Evolutionary conservation across 2,888 invertebrate species (phyloP).

Genomic region (Empis livida): DNA sequence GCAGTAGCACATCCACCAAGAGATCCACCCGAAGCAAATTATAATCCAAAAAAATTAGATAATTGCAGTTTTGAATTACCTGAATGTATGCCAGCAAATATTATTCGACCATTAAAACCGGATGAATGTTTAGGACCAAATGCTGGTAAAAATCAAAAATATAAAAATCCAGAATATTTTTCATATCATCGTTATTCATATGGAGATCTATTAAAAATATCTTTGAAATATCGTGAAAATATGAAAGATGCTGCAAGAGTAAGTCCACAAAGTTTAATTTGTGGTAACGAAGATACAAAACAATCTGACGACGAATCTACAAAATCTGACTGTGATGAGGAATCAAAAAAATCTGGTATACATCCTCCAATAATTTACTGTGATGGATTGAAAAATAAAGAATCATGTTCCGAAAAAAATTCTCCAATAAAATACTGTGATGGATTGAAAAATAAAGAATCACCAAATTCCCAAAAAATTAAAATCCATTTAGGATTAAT

Average conservation of each 20-base stretch:
- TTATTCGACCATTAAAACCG: conserved; percentile 19
- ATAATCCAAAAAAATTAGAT: conserved; percentile 17
- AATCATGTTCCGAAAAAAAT: no score
- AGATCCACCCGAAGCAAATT: conserved; percentile 23
- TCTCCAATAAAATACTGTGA: no score
- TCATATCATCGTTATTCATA: conserved; percentile 28
- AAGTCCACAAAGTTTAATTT: background rate
- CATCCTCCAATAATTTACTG: no score
- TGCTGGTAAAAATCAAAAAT: conserved; percentile 17
- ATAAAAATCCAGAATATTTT: conserved; percentile 27
- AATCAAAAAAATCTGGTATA: no score
- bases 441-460: no score
- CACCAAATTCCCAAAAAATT: no score
- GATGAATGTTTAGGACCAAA: conserved; percentile 24
- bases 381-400: no score
- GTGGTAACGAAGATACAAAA: background rate
- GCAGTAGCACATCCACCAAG: conserved; percentile 22
- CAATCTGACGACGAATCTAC: background rate
- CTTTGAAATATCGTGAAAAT: conserved; percentile 17
- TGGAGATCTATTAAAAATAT: conserved; percentile 16
- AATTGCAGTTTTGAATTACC: conserved; percentile 18
- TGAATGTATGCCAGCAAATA: conserved; percentile 16
- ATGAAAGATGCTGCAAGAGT: conserved; percentile 4
- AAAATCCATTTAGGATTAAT: no score
- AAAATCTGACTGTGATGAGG: no score